Evolutionary conservation across 2,797 vertebrate genomes (phyloP).

Genomic region (Telmatherina bonti): DNA sequence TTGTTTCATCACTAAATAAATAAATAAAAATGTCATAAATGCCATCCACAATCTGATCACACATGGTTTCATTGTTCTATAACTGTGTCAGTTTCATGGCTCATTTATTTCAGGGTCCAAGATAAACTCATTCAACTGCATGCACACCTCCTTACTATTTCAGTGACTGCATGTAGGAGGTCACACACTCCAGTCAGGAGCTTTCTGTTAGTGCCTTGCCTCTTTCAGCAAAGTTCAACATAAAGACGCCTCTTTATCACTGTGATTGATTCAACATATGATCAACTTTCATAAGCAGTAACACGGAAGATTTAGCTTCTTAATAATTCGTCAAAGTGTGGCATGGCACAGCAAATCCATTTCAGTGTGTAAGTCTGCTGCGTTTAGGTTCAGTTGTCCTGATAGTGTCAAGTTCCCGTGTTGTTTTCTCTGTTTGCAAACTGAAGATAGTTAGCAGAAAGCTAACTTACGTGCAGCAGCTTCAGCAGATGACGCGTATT

Average conservation of each 20-base stretch:
- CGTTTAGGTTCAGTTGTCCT: not conserved
- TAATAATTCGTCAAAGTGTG: not conserved
- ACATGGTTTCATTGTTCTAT: not conserved
- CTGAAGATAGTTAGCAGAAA: constrained; percentile 45
- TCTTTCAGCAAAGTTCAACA: not conserved
- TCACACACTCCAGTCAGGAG: constrained; percentile 61
- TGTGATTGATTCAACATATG: not conserved
- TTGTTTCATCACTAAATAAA: too few species aligned
- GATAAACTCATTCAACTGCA: not conserved
- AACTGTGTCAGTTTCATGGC: not conserved
- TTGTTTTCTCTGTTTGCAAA: not conserved
- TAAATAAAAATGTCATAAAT: too few species aligned
- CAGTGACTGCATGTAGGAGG: constrained; percentile 24
- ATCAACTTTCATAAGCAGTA: not conserved
- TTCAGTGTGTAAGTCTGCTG: not conserved
- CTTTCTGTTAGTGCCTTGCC: constrained; percentile 38
- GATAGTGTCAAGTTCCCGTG: not conserved
- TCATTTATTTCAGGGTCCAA: not conserved
- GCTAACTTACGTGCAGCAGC: constrained; percentile 48
- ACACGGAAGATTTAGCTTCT: not conserved
- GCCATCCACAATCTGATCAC: not conserved
- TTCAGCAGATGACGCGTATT: not conserved
- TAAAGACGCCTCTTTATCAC: not conserved
- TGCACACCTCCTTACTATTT: not conserved
- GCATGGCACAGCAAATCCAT: not conserved